These are phyloP conservation scores for Copidosoma aretas DNA, from an alignment of 2,888 invertebrate species.

Conservation along the genomic window DNA sequence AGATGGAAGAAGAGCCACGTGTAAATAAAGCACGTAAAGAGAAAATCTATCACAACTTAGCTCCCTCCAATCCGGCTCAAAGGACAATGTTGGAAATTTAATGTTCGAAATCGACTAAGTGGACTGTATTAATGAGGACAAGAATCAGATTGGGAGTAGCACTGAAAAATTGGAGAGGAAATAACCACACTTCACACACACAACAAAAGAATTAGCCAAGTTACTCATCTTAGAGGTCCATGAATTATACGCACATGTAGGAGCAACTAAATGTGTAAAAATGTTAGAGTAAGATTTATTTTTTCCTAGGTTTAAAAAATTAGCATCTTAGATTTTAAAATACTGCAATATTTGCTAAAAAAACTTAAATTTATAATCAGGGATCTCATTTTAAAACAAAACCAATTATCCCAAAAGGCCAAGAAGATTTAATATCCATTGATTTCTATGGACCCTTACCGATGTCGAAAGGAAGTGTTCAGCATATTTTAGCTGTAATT, in stretches of 20 bases:
- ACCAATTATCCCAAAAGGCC: slow-evolving; percentile 2
- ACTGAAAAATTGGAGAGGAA: no score
- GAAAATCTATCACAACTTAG: no score
- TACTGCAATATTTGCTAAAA: slow-evolving; percentile 30
- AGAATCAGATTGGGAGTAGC: no score
- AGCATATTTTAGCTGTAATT: slow-evolving; percentile 32
- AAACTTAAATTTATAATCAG: slow-evolving; percentile 16
- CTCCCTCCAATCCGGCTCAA: no score
- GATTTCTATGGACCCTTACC: slow-evolving; percentile 40
- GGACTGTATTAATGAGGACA: no score
- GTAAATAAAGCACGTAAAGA: no score
- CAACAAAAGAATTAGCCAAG: not conserved
- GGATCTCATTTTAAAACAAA: no score
- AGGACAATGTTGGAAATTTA: no score
- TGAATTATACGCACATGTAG: slow-evolving; percentile 15
- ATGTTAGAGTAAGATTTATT: slow-evolving; percentile 10
- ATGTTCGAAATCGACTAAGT: no score
- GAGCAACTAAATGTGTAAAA: not conserved
- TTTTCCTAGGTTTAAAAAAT: not conserved
- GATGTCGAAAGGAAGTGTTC: slow-evolving; percentile 7
- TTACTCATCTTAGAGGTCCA: not conserved
- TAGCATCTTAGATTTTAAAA: not conserved
- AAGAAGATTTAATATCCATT: slow-evolving; percentile 31
- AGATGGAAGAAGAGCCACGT: no score
- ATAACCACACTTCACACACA: not conserved